Evolutionary conservation across 2,888 invertebrate genomes (phyloP).

Genomic region (Tetragonula carbonaria): DNA sequence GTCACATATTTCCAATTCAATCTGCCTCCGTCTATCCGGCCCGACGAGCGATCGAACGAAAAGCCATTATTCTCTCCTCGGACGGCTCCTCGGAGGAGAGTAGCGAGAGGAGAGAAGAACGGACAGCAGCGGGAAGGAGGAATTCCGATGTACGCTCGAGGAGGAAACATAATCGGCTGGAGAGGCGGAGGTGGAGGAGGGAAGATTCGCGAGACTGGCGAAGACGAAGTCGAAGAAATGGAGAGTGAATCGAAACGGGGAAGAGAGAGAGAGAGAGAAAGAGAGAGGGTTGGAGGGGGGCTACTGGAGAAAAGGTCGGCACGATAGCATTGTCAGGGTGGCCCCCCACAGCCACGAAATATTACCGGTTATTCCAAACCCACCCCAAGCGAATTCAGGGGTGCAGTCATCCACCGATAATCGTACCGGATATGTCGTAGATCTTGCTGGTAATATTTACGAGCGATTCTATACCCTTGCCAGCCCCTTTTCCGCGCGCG

Average conservation of each 20-base stretch:
- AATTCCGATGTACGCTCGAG: neutral
- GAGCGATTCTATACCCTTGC: slow-evolving; percentile 56
- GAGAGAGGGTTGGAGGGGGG: slow-evolving; percentile 12
- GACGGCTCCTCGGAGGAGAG: slow-evolving; percentile 44
- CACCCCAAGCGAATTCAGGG: slow-evolving; percentile 56
- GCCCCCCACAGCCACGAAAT: slow-evolving; percentile 75
- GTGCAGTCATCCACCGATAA: slow-evolving; percentile 74
- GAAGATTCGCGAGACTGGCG: slow-evolving; percentile 8
- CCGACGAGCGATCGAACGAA: slow-evolving; percentile 75
- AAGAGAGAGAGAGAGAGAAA: slow-evolving; percentile 18
- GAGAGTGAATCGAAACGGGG: slow-evolving; percentile 61
- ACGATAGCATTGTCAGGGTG: slow-evolving; percentile 76
- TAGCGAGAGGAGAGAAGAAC: slow-evolving; percentile 9
- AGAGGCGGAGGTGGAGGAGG: neutral
- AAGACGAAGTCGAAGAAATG: slow-evolving; percentile 46
- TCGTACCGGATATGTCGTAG: slow-evolving; percentile 77
- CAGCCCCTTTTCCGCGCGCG: neutral
- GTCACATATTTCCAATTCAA: slow-evolving; percentile 81
- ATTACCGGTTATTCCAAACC: slow-evolving; percentile 76
- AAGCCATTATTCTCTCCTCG: slow-evolving; percentile 78
- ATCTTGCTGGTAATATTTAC: slow-evolving; percentile 74
- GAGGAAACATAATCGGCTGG: slow-evolving; percentile 19
- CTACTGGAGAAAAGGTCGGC: slow-evolving; percentile 55
- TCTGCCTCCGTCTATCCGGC: slow-evolving; percentile 66
- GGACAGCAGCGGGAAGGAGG: neutral